Evolutionary conservation across 2,797 vertebrate species (phyloP), one percentile per base, ranked within the genome.

Genomic region (Pelodytes ibericus): DNA sequence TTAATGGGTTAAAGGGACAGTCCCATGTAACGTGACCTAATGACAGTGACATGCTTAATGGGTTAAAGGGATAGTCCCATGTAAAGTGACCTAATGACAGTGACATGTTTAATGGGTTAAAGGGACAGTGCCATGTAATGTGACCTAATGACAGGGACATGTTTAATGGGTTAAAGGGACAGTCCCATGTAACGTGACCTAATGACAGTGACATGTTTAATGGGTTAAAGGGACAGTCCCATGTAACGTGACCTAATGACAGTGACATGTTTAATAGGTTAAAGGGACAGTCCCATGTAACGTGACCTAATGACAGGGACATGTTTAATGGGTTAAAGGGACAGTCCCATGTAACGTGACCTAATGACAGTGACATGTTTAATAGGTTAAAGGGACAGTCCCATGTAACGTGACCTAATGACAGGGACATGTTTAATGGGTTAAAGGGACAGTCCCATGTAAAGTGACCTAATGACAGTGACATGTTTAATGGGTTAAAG

Each of bases 161-260:
- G 61, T 24, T 64, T 64, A 64, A 39, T 67, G 67, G 60, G 44
- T 41, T 63, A 64, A 64, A 73, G 20, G 24, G 49, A 26, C n/a
- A 61, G 69, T 24, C 47, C 31, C 30, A 41, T 64, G 33, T 33
- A 60, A 31, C 7, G 56, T 20, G 49, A 53, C n/a, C 22, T 8
- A 44, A 44, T 44, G 41, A 44, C 41, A 44, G 41, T 16, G 15
- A 44, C 9, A 16, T 44, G 41, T 16, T 15, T 58, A 58, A 58
- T 58, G 56, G 24, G 13, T 56, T 56, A 15, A n/a, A n/a, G n/a
- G n/a, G n/a, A n/a, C n/a, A n/a, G n/a, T n/a, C n/a, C n/a, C n/a
- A n/a, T n/a, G n/a, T n/a, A n/a, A 56, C 22, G 22, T 36, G 33
- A 36, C 13, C 33, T 5, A 36, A 36, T 5, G 33, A 36, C 33